phyloP scores from a whole-genome alignment of 1,140 invertebrate species.

The Stegodyphus mimosarum region DNA sequence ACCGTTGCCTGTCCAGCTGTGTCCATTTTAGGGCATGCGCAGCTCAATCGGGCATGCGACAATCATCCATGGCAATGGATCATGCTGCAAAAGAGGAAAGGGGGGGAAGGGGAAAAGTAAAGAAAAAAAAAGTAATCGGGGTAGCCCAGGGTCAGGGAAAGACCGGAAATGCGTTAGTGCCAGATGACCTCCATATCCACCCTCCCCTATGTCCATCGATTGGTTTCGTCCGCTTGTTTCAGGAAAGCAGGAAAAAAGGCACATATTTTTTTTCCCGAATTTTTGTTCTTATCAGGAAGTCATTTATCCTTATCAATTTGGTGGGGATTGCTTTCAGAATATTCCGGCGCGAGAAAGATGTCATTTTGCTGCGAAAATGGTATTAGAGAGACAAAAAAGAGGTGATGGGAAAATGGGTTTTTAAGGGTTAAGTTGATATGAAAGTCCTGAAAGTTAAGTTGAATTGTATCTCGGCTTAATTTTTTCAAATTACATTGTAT shows the following conservation, averaged over 20 bases:
- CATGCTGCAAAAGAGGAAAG: not conserved
- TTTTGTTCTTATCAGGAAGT: not conserved
- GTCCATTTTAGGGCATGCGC: constrained; percentile 15
- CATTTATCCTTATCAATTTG: not conserved
- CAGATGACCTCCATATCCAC: constrained; percentile 25
- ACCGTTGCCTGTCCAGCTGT: not conserved
- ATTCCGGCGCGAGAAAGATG: not conserved
- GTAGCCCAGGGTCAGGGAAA: constrained; percentile 44
- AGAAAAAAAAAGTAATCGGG: constrained; percentile 20
- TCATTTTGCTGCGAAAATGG: not conserved
- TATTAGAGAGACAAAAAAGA: not conserved
- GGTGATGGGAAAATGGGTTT: no score
- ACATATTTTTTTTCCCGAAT: not conserved
- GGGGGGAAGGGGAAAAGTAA: constrained; percentile 8
- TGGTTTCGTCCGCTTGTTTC: constrained; percentile 18
- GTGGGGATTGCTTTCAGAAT: not conserved
- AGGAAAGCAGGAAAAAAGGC: not conserved
- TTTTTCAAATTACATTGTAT: no score
- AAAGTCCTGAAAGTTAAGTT: no score
- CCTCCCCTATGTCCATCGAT: constrained; percentile 39
- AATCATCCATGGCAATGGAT: constrained; percentile 25
- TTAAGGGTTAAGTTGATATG: no score
- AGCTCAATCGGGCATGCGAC: constrained; percentile 19
- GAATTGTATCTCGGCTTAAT: no score
- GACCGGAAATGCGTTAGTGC: constrained; percentile 59